These are phyloP conservation scores for Sandelia bainsii DNA, from an alignment of 2,797 vertebrate species.

Conservation along the genomic window DNA sequence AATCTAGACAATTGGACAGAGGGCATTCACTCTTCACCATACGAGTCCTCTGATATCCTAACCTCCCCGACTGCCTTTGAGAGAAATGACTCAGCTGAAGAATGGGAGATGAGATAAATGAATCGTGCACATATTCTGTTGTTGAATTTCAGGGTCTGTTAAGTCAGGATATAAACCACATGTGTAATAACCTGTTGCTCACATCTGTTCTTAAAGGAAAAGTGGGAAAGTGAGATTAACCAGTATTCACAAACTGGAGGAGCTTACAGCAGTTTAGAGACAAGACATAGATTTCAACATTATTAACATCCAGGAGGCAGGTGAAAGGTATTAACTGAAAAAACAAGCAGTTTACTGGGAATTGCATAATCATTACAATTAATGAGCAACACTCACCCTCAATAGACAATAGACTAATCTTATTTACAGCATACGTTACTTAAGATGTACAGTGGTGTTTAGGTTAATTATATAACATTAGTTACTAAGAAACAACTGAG, in stretches of 20 bases:
- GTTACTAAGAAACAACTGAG: slow-evolving; percentile 84
- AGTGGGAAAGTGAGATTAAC: neutral
- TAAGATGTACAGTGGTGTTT: slow-evolving; percentile 80
- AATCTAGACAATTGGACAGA: slow-evolving; percentile 68
- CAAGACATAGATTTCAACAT: neutral
- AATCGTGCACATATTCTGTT: slow-evolving; percentile 29
- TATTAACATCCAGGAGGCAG: slow-evolving; percentile 32
- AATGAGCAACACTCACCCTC: slow-evolving; percentile 76
- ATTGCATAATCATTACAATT: slow-evolving; percentile 80
- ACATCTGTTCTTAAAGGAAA: neutral
- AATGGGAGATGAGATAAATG: slow-evolving; percentile 24
- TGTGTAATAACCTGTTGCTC: slow-evolving; percentile 2
- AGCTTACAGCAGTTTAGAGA: neutral
- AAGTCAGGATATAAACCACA: slow-evolving; percentile 27
- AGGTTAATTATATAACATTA: slow-evolving; percentile 69
- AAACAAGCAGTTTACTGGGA: slow-evolving; percentile 82
- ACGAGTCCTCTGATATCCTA: slow-evolving; percentile 51
- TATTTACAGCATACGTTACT: slow-evolving; percentile 84
- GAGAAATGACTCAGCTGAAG: slow-evolving; percentile 26
- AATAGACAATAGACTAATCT: slow-evolving; percentile 76
- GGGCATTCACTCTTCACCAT: slow-evolving; percentile 58
- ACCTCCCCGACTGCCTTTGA: slow-evolving; percentile 47
- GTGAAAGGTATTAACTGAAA: slow-evolving; percentile 59
- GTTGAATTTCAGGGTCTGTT: slow-evolving; percentile 45
- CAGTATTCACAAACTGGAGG: neutral